Base-by-base conservation (phyloP, 1,140 invertebrate genomes). In the Bemisia tabaci region DNA sequence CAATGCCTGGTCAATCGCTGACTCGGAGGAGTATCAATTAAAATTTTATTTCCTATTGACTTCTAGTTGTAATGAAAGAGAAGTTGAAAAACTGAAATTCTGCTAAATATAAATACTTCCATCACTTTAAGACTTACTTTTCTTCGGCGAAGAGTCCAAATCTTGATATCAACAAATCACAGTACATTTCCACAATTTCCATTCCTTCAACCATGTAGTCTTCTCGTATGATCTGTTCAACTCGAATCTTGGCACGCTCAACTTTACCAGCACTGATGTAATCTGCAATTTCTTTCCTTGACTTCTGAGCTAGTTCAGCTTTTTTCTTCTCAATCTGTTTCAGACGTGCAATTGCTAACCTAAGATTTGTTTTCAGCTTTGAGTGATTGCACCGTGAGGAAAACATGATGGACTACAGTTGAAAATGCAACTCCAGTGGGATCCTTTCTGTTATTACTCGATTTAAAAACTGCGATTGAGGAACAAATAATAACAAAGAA, bases 181-280 rank as follows among this genome's bases (percentile, higher is more conserved):
- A 98, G 76, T 96, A 99, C 94, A 98, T 98, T 82, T 99, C 97
- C 1, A 99, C 83, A 61, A 99, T 83, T 84, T 99, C 97, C 90
- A 98, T 96, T 0, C 96, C 96, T 80, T 99, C 97, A 0, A 99
- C 95, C 78, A 98, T 84, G 77, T 99, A 99, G 80, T 99, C 97
- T 81, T 99, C 97, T 25, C 97, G 85, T 66, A 99, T 97, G 62
- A 99, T 99, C 69, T 98, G 92, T 77, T 99, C 97, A 0, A 99
- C 97, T 48, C 95, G 82, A 69, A 99, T 98, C 77, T 94, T 92
- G 0, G 97, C 97, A 68, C 90, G 81, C 80, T 98, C 95, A 73
- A 84, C 83, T 83, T 99, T 99, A 59, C 91, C 90, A 67, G 84
- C 85, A 60, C 83, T 82, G 69, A 99, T 87, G 73, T 94, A 98